Evolutionary conservation across 2,888 invertebrate genomes (phyloP).

Genomic region (Neuroscelio doddi): DNA sequence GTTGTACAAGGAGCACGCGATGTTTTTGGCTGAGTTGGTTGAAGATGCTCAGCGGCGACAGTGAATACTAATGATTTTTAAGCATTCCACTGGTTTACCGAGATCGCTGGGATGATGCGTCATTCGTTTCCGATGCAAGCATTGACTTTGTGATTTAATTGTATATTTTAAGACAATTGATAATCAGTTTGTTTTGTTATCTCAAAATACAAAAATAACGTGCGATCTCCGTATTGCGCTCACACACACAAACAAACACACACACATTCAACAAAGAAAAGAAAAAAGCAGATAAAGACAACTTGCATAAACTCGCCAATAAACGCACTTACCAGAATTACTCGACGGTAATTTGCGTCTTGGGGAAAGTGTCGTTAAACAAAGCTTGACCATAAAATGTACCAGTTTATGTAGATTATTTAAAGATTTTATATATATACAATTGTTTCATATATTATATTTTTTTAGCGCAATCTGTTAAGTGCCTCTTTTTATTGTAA

Average conservation of each 20-base stretch:
- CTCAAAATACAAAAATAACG: slow-evolving; percentile 18
- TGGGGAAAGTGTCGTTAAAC: slow-evolving; percentile 54
- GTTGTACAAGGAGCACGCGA: slow-evolving; percentile 28
- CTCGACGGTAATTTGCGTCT: slow-evolving; percentile 52
- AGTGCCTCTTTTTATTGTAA: slow-evolving; percentile 61
- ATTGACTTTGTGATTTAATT: slow-evolving; percentile 52
- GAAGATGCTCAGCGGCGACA: slow-evolving; percentile 57
- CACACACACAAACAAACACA: slow-evolving; percentile 28
- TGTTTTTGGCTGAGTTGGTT: slow-evolving; percentile 44
- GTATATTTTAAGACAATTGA: slow-evolving; percentile 48
- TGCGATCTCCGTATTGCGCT: too few relatives aligned
- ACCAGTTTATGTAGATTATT: slow-evolving; percentile 62
- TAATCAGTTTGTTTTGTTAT: slow-evolving; percentile 18
- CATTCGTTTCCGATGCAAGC: slow-evolving; percentile 24
- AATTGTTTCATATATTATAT: slow-evolving; percentile 66
- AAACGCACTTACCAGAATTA: slow-evolving; percentile 60
- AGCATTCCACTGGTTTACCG: slow-evolving; percentile 58
- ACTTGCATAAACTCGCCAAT: slow-evolving; percentile 48
- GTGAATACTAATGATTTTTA: slow-evolving; percentile 47
- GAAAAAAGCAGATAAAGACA: slow-evolving; percentile 12
- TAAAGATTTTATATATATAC: slow-evolving; percentile 65
- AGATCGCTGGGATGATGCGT: too few relatives aligned
- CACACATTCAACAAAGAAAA: slow-evolving; percentile 15
- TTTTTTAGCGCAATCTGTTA: slow-evolving; percentile 64
- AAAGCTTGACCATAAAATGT: slow-evolving; percentile 3